Conservation (phyloP, 2,113 vertebrate genomes). For the Menidia beryllina region DNA sequence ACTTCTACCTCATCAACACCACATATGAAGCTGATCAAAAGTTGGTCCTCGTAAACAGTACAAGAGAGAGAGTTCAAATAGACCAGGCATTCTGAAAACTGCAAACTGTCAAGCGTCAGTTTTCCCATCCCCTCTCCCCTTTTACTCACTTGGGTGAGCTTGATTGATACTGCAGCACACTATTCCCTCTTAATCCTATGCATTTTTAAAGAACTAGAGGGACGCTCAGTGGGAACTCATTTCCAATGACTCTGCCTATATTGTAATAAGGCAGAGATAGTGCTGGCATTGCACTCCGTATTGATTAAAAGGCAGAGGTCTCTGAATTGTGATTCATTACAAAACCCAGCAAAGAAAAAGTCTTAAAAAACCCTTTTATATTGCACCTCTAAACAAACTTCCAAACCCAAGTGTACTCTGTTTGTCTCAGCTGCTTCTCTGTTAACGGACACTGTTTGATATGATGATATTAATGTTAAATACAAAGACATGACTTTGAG, state of each 20-base stretch:
- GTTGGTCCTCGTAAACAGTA: neutral
- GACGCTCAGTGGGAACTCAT: conserved; percentile 71
- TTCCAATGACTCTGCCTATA: conserved; percentile 70
- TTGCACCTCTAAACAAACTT: conserved; percentile 23
- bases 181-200: conserved; percentile 79
- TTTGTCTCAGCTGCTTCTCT: neutral
- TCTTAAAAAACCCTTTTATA: conserved; percentile 38
- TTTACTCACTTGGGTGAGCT: conserved; percentile 72
- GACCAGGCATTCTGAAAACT: conserved; percentile 32
- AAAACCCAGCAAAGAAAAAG: conserved; percentile 67
- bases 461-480: conserved; percentile 37
- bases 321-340: conserved; percentile 77
- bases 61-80: conserved; percentile 24
- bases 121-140: conserved; percentile 64
- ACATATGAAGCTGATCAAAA: neutral
- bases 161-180: conserved; percentile 74
- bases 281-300: conserved; percentile 70
- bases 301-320: conserved; percentile 68
- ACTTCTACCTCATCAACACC: conserved; percentile 10
- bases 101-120: conserved; percentile 68
- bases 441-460: conserved; percentile 1
- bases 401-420: conserved; percentile 1
- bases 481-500: conserved; percentile 18
- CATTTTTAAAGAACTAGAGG: conserved; percentile 81
- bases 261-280: conserved; percentile 76